A percentile compares a stretch with the other conserved stretches of the same genome.
Evolutionary conservation across 1,140 invertebrate species (phyloP).

Genomic region (Drosophila sp.): DNA sequence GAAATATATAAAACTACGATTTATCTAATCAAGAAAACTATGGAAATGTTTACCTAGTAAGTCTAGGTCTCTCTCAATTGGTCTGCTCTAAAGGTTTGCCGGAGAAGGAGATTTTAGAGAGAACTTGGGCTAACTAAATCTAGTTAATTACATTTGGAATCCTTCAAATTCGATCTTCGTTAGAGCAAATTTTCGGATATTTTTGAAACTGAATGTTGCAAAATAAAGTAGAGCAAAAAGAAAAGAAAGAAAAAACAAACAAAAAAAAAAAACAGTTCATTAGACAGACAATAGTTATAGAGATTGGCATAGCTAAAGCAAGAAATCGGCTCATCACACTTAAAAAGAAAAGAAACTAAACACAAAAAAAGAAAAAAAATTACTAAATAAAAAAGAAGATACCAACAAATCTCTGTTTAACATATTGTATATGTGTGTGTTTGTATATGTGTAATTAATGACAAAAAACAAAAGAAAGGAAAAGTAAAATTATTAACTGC

Average conservation of each 20-base stretch:
- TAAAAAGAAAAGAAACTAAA: not conserved
- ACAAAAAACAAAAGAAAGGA: slow-evolving; percentile 32
- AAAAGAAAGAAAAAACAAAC: slow-evolving; percentile 5
- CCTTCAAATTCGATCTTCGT: not conserved
- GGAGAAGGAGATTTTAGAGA: too few relatives aligned
- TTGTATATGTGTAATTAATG: slow-evolving; percentile 69
- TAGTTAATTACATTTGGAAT: too few relatives aligned
- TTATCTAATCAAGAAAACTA: too few relatives aligned
- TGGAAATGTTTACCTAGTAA: too few relatives aligned
- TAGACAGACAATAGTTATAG: slow-evolving; percentile 49
- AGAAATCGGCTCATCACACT: slow-evolving; percentile 56
- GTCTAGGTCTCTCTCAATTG: too few relatives aligned
- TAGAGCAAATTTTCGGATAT: not conserved
- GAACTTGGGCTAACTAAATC: too few relatives aligned
- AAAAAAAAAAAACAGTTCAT: slow-evolving; percentile 24
- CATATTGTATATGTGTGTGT: slow-evolving; percentile 66
- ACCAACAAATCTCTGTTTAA: slow-evolving; percentile 37
- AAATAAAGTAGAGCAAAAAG: slow-evolving; percentile 10
- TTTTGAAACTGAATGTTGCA: not conserved
- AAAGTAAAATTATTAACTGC: slow-evolving; percentile 13
- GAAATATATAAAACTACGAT: too few relatives aligned
- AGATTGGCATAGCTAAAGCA: slow-evolving; percentile 35
- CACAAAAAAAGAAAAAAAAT: not conserved
- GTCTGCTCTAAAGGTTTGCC: too few relatives aligned
- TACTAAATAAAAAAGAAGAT: not conserved